Base-by-base conservation (phyloP, 2,888 invertebrate species). In the Lasioglossum leucozonium region DNA sequence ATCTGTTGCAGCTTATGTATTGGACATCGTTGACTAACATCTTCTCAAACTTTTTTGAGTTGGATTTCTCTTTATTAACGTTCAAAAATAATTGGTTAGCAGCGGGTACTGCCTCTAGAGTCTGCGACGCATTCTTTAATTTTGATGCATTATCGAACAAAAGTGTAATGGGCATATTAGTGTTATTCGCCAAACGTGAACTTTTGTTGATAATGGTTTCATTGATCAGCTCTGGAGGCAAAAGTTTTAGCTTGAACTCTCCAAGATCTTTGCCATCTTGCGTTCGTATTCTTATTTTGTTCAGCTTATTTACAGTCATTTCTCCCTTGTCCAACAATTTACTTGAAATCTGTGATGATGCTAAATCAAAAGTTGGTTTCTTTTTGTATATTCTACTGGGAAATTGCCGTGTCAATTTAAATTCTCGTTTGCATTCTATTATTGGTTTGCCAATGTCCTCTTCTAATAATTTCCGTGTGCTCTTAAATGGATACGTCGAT, bases 231-330 rank as follows among this genome's bases (percentile, higher is more conserved):
- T 72, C n/a, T 8, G 82, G 79, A 2, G 91, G 72, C 22, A 93
- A 51, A 58, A 93, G 72, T 58, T 91, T 77, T 0, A 94, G 84
- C 10, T 93, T 91, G 13, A 94, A 86, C 77, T 94, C 92, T 16
- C 94, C 94, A 0, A 94, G 82, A 76, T 94, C 93, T 69, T 88
- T 90, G 0, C 94, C 94, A 81, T 93, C 89, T 4, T 87, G 85
- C 4, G 90, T 87, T 76, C 91, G 91, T 30, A 94, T 87, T 80
- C 93, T 93, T 3, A 94, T 77, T 58, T 92, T 94, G 62, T 91
- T 90, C 6, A 93, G 6, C 26, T 44, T 51, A 5, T 34, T 75
- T 37, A 6, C 34, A 0, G 5, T 4, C 0, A 40, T 4, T 2
- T 0, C 0, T 0, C 65, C 71, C 4, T 16, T 77, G 4, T 0